Conservation (phyloP, 2,113 vertebrate species). For the Rhynchomys soricoides region DNA sequence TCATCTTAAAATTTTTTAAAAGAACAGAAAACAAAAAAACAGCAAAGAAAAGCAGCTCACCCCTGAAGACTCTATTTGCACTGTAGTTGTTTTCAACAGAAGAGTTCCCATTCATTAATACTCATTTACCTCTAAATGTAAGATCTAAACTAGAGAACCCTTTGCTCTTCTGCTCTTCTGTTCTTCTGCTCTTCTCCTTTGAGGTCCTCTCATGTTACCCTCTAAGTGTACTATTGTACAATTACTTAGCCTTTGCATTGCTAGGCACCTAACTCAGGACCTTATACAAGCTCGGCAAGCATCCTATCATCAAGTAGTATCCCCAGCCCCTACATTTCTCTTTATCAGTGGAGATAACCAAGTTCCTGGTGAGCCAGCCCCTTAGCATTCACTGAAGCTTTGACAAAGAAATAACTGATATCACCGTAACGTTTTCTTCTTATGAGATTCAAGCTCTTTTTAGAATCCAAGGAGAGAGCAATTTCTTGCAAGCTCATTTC, state of each 20-base stretch:
- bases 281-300: neutral
- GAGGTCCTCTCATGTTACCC: neutral
- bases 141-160: neutral
- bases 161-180: neutral
- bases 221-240: neutral
- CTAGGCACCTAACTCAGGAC: neutral
- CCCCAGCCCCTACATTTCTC: neutral
- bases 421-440: neutral
- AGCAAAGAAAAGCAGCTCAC: neutral
- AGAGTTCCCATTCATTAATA: neutral
- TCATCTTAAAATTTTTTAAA: neutral
- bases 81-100: neutral
- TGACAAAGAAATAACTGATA: neutral
- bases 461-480: neutral
- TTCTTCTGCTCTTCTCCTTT: neutral
- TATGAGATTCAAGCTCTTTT: neutral
- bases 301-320: neutral
- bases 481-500: neutral
- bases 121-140: neutral
- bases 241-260: neutral
- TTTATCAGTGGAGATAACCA: neutral
- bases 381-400: neutral
- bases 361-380: neutral
- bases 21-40: neutral
- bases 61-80: neutral